These are phyloP conservation scores for Carcharodon carcharias DNA, from an alignment of 2,797 vertebrate genomes.

Conservation along the genomic window DNA sequence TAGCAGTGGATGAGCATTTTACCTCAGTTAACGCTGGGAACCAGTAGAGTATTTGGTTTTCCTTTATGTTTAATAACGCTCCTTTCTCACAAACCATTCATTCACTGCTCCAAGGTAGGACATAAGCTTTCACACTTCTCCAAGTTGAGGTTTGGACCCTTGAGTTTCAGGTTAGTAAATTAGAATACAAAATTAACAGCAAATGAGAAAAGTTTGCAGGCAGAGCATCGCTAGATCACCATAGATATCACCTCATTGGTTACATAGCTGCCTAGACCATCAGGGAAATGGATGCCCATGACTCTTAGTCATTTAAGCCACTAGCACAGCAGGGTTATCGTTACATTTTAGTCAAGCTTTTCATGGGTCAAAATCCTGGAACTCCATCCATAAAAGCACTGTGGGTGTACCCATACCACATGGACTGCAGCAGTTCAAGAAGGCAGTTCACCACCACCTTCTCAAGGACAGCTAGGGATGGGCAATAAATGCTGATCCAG, in stretches of 20 bases:
- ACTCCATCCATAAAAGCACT: too few relatives aligned
- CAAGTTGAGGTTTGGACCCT: neutral
- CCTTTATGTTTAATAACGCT: neutral
- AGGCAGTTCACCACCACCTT: too few relatives aligned
- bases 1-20: neutral
- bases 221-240: neutral
- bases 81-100: neutral
- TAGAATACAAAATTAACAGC: neutral
- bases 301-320: neutral
- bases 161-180: neutral
- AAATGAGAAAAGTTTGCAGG: neutral
- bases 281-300: neutral
- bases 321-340: neutral
- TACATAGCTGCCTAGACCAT: neutral
- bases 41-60: neutral
- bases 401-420: too few relatives aligned
- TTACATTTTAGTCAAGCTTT: neutral
- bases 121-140: neutral
- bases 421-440: too few relatives aligned
- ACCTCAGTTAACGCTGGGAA: neutral
- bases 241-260: neutral
- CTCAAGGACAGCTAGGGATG: too few relatives aligned
- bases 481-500: too few relatives aligned
- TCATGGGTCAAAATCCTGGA: too few relatives aligned
- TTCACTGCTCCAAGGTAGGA: neutral